phyloP scores from a whole-genome alignment of 2,797 vertebrate species.

The Clangula hyemalis region DNA sequence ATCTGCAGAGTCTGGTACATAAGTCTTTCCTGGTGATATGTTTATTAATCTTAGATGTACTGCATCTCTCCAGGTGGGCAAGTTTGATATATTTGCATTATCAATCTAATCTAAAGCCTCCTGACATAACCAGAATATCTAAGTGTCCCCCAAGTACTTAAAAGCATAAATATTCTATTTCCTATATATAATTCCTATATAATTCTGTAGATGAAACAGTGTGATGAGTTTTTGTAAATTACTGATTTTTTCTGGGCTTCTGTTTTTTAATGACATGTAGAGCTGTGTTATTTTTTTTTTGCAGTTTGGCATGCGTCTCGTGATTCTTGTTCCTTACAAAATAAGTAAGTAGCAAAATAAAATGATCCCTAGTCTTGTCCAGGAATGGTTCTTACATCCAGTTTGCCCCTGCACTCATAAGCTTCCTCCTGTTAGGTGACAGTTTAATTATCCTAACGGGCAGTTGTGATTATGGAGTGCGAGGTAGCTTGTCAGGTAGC shows the following conservation, averaged over 20 bases:
- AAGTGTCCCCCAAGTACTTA: not conserved
- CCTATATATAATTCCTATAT: not conserved
- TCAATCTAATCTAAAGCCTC: conserved; percentile 33
- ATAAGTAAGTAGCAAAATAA: not conserved
- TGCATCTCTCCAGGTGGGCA: conserved; percentile 49
- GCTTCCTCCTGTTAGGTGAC: not conserved
- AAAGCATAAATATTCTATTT: not conserved
- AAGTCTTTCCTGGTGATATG: conserved; percentile 68
- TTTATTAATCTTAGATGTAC: conserved; percentile 73
- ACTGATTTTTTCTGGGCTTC: not conserved
- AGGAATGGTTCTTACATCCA: not conserved
- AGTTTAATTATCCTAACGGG: conserved; percentile 46
- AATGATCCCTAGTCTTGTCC: not conserved
- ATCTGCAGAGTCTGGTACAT: conserved; percentile 31
- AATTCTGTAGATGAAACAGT: not conserved
- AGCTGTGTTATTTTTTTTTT: not conserved
- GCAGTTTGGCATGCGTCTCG: not conserved
- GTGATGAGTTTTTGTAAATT: not conserved
- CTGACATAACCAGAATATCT: not conserved
- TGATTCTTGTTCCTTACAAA: conserved; percentile 12
- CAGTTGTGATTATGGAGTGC: not conserved
- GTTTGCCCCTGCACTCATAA: not conserved
- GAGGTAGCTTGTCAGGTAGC: conserved; percentile 29
- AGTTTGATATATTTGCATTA: conserved; percentile 30
- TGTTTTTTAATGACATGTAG: not conserved